phyloP scores from a whole-genome alignment of 2,888 invertebrate genomes.

The Acanthacorydalis orientalis region DNA sequence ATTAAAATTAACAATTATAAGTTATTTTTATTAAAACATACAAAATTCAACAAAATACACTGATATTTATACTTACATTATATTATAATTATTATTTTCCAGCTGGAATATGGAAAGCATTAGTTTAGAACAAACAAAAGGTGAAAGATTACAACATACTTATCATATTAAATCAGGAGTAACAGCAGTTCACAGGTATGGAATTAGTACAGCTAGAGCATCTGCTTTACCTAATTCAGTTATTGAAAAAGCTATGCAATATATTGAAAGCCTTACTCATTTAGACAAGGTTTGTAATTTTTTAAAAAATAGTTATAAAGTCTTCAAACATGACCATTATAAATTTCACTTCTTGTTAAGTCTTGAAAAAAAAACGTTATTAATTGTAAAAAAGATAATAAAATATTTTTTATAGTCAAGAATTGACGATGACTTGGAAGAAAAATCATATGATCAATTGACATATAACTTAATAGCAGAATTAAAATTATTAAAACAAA shows the following conservation, averaged over 20 bases:
- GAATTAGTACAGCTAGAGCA: constrained; percentile 42
- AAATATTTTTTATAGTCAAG: background rate
- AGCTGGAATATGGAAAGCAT: constrained; percentile 33
- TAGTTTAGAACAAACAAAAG: constrained; percentile 13
- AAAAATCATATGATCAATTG: constrained; percentile 12
- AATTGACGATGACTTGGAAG: constrained; percentile 7
- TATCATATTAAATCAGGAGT: constrained; percentile 43
- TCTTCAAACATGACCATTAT: background rate
- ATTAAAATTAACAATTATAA: too few species aligned
- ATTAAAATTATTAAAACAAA: constrained; percentile 16
- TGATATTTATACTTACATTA: background rate
- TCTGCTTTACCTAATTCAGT: constrained; percentile 41
- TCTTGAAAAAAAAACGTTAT: too few species aligned
- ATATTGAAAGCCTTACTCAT: constrained; percentile 26
- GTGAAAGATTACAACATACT: constrained; percentile 24
- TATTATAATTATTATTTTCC: constrained; percentile 6
- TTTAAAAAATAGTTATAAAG: background rate
- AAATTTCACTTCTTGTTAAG: too few species aligned
- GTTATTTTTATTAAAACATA: too few species aligned
- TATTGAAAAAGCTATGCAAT: constrained; percentile 31
- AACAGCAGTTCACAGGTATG: constrained; percentile 43
- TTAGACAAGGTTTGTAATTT: constrained; percentile 24
- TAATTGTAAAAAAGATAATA: too few species aligned
- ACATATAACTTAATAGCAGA: constrained; percentile 21
- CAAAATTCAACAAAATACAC: too few species aligned